A percentile compares a stretch with the other conserved stretches of the same genome.
These are phyloP conservation scores for Meloe dianella DNA, from an alignment of 2,888 invertebrate species.

Conservation along the genomic window DNA sequence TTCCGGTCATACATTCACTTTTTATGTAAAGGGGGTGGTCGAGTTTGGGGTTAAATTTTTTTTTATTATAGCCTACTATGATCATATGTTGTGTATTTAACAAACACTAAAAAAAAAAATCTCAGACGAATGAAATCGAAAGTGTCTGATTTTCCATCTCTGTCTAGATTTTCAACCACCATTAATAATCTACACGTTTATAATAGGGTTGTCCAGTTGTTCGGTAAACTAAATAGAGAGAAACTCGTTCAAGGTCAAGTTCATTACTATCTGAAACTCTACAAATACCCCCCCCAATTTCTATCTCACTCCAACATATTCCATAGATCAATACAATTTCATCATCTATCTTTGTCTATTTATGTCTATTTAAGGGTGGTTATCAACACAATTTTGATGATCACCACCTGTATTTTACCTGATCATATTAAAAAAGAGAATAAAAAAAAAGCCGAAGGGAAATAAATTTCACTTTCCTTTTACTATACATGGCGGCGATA, in stretches of 20 bases:
- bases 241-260: conserved; percentile 22
- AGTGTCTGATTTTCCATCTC: conserved; percentile 20
- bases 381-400: conserved; percentile 28
- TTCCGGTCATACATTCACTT: too few relatives aligned
- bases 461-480: conserved; percentile 52
- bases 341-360: background rate
- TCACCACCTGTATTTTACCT: conserved; percentile 53
- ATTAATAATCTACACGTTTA: background rate
- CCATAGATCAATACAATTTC: conserved; percentile 12
- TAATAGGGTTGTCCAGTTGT: conserved; percentile 12
- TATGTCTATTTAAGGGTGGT: background rate
- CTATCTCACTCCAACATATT: conserved; percentile 26
- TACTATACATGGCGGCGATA: conserved; percentile 31
- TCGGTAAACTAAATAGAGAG: conserved; percentile 15
- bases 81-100: background rate
- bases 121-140: conserved; percentile 27
- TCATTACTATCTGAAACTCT: conserved; percentile 24
- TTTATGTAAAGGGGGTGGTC: background rate
- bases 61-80: background rate
- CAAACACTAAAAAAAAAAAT: conserved; percentile 36
- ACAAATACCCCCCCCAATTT: conserved; percentile 30
- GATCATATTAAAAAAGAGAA: conserved; percentile 14
- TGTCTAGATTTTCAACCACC: background rate
- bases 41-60: too few relatives aligned
- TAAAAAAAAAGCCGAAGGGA: too few relatives aligned